A percentile compares a stretch with the other conserved stretches of the same genome.
phyloP scores from a whole-genome alignment of 2,888 invertebrate genomes.

The Drosophila meridiana region DNA sequence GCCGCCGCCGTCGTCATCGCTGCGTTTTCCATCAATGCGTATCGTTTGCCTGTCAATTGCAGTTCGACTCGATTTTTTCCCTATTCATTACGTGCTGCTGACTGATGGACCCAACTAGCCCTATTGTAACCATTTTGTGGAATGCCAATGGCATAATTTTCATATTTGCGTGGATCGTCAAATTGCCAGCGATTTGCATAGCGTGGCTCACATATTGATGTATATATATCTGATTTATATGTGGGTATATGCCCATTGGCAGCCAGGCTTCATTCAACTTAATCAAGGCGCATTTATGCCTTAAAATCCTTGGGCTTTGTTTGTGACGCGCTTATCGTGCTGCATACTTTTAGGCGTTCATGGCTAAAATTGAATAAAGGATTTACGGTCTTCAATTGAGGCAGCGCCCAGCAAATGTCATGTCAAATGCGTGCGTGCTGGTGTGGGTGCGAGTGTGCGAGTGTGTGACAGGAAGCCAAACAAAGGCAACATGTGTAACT shows the following conservation, averaged over 20 bases:
- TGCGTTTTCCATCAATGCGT: constrained; percentile 58
- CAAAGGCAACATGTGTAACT: constrained; percentile 82
- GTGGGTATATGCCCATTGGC: constrained; percentile 21
- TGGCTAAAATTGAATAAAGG: constrained; percentile 81
- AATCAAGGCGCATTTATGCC: constrained; percentile 76
- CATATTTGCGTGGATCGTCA: constrained; percentile 66
- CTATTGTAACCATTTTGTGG: constrained; percentile 56
- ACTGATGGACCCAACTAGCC: constrained; percentile 28
- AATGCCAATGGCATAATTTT: constrained; percentile 73
- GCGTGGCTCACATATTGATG: constrained; percentile 12
- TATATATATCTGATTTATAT: constrained; percentile 48
- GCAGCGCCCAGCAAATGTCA: constrained; percentile 65
- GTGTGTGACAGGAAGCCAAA: constrained; percentile 80
- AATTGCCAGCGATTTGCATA: constrained; percentile 72
- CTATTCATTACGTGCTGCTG: constrained; percentile 48
- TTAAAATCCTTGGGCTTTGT: constrained; percentile 61
- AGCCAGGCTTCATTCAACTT: constrained; percentile 39
- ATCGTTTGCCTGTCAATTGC: constrained; percentile 77
- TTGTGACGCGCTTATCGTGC: constrained; percentile 73
- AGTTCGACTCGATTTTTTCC: constrained; percentile 54
- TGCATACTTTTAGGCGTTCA: constrained; percentile 69
- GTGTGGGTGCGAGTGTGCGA: constrained; percentile 29
- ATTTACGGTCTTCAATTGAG: constrained; percentile 77
- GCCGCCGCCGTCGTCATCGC: not conserved
- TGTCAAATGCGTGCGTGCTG: constrained; percentile 56